phyloP scores from a whole-genome alignment of 2,888 invertebrate genomes.

The Sycophila texana region DNA sequence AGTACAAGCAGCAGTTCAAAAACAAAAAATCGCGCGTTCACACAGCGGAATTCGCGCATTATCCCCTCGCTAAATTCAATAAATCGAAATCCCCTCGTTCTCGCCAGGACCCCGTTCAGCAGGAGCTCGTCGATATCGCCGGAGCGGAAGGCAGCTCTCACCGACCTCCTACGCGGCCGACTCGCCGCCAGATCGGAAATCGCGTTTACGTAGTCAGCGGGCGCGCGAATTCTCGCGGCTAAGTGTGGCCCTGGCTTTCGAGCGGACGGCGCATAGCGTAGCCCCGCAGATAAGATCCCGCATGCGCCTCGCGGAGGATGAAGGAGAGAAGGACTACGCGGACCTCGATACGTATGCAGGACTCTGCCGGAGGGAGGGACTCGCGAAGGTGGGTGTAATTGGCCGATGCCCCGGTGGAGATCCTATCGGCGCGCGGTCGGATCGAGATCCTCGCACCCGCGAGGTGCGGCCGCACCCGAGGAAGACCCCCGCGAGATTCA shows the following conservation, averaged over 20 bases:
- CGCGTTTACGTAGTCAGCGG: conserved; percentile 61
- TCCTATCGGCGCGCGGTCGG: conserved; percentile 67
- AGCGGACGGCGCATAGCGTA: conserved; percentile 24
- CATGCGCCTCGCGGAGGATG: background rate
- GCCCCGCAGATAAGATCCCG: conserved; percentile 51
- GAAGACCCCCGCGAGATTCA: conserved; percentile 11
- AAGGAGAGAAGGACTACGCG: background rate
- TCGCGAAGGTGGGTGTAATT: conserved; percentile 69
- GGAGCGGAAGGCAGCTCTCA: background rate
- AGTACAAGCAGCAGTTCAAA: background rate
- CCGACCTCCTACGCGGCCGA: background rate
- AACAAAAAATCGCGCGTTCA: conserved; percentile 4
- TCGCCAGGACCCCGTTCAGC: background rate
- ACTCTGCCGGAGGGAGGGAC: background rate
- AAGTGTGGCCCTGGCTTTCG: background rate
- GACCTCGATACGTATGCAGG: background rate
- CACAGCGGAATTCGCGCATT: conserved; percentile 45
- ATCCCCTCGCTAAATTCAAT: conserved; percentile 45
- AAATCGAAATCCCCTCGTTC: conserved; percentile 20
- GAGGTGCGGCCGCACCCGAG: conserved; percentile 51
- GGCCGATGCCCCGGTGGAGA: conserved; percentile 63
- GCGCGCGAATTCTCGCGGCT: conserved; percentile 39
- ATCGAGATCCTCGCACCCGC: conserved; percentile 71
- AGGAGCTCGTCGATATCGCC: background rate
- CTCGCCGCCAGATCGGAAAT: conserved; percentile 60